phyloP scores from a whole-genome alignment of 2,888 invertebrate genomes.

The Xylota sylvarum region DNA sequence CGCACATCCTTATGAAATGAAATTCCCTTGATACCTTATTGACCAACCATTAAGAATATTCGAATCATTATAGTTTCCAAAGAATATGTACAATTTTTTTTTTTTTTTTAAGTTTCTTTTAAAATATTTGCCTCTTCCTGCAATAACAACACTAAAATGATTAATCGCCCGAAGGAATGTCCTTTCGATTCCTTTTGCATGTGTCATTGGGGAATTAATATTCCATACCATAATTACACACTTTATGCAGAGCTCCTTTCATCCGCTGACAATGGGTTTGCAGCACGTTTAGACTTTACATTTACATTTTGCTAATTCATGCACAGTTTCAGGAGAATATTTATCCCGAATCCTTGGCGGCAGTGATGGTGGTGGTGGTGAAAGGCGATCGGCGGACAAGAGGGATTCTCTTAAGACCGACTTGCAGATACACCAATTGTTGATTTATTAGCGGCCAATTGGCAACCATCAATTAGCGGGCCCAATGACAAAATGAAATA shows the following conservation, averaged over 20 bases:
- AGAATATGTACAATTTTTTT: not conserved
- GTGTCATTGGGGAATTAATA: slow-evolving; percentile 76
- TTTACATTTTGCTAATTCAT: slow-evolving; percentile 75
- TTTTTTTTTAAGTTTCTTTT: too few species aligned
- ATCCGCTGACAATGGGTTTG: slow-evolving; percentile 50
- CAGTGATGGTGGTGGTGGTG: too few species aligned
- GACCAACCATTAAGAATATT: slow-evolving; percentile 15
- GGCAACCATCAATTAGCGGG: slow-evolving; percentile 79
- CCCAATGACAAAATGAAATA: slow-evolving; percentile 79
- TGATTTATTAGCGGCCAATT: slow-evolving; percentile 76
- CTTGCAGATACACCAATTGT: slow-evolving; percentile 63
- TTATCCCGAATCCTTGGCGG: slow-evolving; percentile 41
- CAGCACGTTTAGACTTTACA: slow-evolving; percentile 48
- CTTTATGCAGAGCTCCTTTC: slow-evolving; percentile 71
- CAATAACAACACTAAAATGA: slow-evolving; percentile 29
- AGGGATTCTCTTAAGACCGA: slow-evolving; percentile 14
- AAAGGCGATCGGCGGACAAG: not conserved
- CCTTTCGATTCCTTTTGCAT: slow-evolving; percentile 66
- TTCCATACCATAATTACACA: slow-evolving; percentile 69
- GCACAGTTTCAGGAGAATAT: slow-evolving; percentile 40
- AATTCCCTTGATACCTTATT: slow-evolving; percentile 29
- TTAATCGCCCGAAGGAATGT: slow-evolving; percentile 68
- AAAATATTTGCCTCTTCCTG: slow-evolving; percentile 21
- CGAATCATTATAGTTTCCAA: slow-evolving; percentile 50
- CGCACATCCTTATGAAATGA: not conserved